Conservation (phyloP, 2,888 invertebrate genomes). For the Oasisia sp. region DNA sequence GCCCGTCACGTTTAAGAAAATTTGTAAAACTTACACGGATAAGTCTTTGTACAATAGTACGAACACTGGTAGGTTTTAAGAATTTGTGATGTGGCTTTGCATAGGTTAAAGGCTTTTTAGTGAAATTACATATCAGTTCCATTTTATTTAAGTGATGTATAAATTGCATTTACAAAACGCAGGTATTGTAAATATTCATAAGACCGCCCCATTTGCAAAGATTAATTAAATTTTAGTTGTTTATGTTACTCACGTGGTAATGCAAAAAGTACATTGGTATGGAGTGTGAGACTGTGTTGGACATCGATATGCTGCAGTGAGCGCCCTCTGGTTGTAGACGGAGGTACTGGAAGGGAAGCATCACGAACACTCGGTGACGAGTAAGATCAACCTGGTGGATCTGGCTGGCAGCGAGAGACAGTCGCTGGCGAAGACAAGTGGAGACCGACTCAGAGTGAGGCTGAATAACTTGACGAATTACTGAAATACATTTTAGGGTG, state of each 20-base stretch:
- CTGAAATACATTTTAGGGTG: neutral
- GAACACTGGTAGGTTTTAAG: too few relatives aligned
- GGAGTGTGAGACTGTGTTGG: neutral
- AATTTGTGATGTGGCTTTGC: too few relatives aligned
- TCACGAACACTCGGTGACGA: constrained; percentile 70
- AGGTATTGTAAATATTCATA: neutral
- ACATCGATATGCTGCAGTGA: neutral
- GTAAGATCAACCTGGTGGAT: constrained; percentile 83
- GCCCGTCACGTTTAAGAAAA: too few relatives aligned
- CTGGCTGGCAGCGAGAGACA: constrained; percentile 84
- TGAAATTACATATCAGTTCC: neutral
- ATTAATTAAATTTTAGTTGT: neutral
- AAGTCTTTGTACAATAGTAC: too few relatives aligned
- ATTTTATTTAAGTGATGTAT: neutral
- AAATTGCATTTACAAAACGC: neutral
- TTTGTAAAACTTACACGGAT: too few relatives aligned
- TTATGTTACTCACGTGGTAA: neutral
- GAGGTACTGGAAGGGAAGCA: neutral
- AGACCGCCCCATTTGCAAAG: neutral
- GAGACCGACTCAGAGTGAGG: constrained; percentile 74
- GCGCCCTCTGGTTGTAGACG: neutral
- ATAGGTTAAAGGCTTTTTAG: neutral
- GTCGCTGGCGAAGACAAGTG: constrained; percentile 74
- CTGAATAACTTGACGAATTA: neutral
- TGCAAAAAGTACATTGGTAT: neutral